Conservation (phyloP, 2,113 vertebrate genomes). For the Tragelaphus strepsiceros region DNA sequence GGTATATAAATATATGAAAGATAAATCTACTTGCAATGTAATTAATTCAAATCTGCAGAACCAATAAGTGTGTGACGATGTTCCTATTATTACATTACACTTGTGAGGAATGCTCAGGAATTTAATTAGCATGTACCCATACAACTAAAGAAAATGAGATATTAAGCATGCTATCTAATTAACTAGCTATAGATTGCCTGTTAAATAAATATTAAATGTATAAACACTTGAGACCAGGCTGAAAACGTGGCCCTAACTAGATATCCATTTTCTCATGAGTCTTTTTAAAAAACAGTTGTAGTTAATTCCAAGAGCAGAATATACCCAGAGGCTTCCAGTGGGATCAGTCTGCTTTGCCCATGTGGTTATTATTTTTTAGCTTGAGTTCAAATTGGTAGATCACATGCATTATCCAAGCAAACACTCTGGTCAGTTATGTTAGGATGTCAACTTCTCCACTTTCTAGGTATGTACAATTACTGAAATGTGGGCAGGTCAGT, state of each 20-base stretch:
- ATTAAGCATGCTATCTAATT: conserved; percentile 72
- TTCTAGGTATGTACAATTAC: neutral
- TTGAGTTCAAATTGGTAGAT: neutral
- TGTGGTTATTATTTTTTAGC: neutral
- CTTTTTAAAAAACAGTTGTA: neutral
- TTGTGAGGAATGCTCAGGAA: conserved; percentile 72
- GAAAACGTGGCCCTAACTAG: conserved; percentile 53
- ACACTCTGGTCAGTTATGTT: neutral
- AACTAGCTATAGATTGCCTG: conserved; percentile 75
- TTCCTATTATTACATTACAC: conserved; percentile 74
- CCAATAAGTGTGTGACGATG: conserved; percentile 60
- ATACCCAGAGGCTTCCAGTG: neutral
- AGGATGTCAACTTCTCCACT: neutral
- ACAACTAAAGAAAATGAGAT: conserved; percentile 72
- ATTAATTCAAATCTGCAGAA: conserved; percentile 78
- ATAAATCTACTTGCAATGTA: conserved; percentile 76
- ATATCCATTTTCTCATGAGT: conserved; percentile 43
- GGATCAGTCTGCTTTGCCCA: neutral
- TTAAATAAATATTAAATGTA: conserved; percentile 75
- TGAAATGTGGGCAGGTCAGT: neutral
- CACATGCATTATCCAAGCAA: neutral
- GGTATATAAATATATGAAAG: conserved; percentile 76
- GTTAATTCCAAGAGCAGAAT: conserved; percentile 33
- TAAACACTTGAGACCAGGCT: conserved; percentile 63
- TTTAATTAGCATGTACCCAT: conserved; percentile 75